These are phyloP conservation scores for Phalangium opilio DNA, from an alignment of 2,888 invertebrate genomes.

Conservation along the genomic window DNA sequence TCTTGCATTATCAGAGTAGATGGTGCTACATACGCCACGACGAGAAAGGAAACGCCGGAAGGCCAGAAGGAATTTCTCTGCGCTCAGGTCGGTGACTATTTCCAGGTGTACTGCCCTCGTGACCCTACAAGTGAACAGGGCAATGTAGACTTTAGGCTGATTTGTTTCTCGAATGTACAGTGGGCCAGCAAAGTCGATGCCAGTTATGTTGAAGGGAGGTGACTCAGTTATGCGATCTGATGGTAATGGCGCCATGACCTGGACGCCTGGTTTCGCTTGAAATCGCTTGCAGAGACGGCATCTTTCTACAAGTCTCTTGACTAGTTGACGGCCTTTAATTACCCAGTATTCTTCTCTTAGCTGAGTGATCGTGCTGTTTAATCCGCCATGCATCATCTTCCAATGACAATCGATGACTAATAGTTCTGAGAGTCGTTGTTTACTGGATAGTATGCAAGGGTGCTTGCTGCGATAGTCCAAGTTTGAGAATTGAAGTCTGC, in stretches of 20 bases:
- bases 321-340: background rate
- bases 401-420: no score
- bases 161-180: no score
- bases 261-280: background rate
- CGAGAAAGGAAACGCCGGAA: background rate
- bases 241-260: background rate
- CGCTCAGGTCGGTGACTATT: no score
- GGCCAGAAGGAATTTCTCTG: conserved; percentile 4
- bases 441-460: no score
- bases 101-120: no score
- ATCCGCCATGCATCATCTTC: background rate
- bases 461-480: no score
- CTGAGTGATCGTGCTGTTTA: background rate
- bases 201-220: background rate
- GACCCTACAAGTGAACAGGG: no score
- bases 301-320: background rate
- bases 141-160: no score
- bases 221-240: background rate
- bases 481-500: no score
- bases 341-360: conserved; percentile 3
- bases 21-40: background rate
- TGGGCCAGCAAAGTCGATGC: no score
- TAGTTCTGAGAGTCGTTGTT: no score
- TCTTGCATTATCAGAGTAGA: conserved; percentile 1
- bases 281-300: conserved; percentile 1